phyloP scores from a whole-genome alignment of 2,113 vertebrate genomes.

The Trachemys scripta region DNA sequence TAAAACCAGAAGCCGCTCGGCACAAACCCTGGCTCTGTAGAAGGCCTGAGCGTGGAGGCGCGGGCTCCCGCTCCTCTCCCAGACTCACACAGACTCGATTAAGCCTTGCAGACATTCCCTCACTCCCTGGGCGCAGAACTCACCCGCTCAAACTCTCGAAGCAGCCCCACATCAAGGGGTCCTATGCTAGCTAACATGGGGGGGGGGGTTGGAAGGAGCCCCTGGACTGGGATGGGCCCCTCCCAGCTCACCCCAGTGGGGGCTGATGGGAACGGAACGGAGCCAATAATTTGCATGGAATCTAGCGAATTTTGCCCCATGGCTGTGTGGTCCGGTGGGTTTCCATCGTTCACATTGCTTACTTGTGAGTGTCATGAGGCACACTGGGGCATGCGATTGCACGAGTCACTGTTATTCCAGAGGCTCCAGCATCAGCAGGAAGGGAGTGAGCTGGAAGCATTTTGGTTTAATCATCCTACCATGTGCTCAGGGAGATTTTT shows the following conservation, averaged over 20 bases:
- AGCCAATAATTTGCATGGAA: neutral
- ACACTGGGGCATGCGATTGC: neutral
- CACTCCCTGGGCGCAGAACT: conserved; percentile 12
- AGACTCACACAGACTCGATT: neutral
- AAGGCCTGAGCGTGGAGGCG: neutral
- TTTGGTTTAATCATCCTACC: neutral
- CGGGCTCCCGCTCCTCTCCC: neutral
- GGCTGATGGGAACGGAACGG: neutral
- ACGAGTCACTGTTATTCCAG: neutral
- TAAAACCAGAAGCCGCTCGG: conserved; percentile 50
- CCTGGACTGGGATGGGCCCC: neutral
- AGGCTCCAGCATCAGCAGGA: neutral
- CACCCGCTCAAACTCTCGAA: neutral
- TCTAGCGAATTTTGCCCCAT: neutral
- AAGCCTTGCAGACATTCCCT: conserved; percentile 43
- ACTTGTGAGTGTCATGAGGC: neutral
- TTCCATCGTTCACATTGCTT: neutral
- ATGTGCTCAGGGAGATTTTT: neutral
- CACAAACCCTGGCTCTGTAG: neutral
- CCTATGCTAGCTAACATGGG: conserved; percentile 1
- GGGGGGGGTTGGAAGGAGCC: conserved; percentile 19
- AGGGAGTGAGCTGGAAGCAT: neutral
- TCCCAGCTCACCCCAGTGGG: neutral
- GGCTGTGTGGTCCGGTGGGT: neutral
- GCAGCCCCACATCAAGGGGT: conserved; percentile 4